Percentiles rank a stretch among this genome's conserved stretches.
These are phyloP conservation scores for Myrmophylax atrothorax DNA, from an alignment of 2,113 vertebrate genomes.

Conservation along the genomic window DNA sequence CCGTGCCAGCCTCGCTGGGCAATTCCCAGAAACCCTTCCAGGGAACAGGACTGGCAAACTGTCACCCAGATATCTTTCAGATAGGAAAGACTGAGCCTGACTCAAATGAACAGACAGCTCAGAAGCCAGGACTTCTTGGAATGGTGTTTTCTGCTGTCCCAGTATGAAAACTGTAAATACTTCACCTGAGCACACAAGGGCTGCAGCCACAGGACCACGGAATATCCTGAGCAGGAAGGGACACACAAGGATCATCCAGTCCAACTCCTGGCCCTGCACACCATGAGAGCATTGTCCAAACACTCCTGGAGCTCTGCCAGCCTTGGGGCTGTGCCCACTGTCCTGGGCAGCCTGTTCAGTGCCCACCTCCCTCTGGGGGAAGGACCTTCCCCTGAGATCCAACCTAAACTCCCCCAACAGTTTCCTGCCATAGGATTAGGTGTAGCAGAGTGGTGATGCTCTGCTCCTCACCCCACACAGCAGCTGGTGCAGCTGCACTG, in stretches of 20 bases:
- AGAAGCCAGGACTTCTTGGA: not conserved
- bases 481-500: not conserved
- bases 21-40: not conserved
- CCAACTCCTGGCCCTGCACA: not conserved
- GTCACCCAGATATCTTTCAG: accelerated
- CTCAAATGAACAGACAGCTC: not conserved
- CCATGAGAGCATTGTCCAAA: not conserved
- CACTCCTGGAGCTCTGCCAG: not conserved
- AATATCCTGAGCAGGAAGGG: not conserved
- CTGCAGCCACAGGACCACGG: not conserved
- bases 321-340: not conserved
- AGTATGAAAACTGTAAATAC: accelerated
- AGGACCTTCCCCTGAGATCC: not conserved
- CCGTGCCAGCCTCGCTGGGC: not conserved
- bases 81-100: not conserved
- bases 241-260: not conserved
- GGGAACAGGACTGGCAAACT: not conserved
- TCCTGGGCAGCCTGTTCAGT: not conserved
- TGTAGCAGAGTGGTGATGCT: not conserved
- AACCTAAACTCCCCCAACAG: not conserved
- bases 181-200: not conserved
- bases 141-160: not conserved
- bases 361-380: not conserved
- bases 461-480: not conserved
- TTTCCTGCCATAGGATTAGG: not conserved